These are phyloP conservation scores for Temnothorax nylanderi DNA, from an alignment of 1,140 invertebrate species.

Conservation along the genomic window DNA sequence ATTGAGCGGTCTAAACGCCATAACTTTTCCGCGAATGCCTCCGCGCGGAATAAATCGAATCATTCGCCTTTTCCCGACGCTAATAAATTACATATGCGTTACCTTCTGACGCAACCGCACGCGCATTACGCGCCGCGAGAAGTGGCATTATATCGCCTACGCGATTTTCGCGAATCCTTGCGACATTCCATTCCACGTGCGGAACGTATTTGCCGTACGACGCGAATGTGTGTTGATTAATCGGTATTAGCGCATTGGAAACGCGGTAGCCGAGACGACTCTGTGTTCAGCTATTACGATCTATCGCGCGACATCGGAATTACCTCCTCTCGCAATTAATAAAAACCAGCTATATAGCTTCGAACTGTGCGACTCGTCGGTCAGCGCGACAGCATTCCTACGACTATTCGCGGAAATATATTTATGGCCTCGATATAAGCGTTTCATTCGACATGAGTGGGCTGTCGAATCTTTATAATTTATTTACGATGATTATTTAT, in stretches of 20 bases:
- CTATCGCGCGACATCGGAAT: constrained; percentile 32
- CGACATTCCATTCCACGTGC: constrained; percentile 15
- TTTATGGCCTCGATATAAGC: background rate
- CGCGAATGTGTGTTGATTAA: constrained; percentile 32
- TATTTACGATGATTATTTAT: background rate
- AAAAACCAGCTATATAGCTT: background rate
- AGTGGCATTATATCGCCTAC: constrained; percentile 46
- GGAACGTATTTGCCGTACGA: background rate
- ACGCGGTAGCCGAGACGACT: background rate
- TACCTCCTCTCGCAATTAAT: constrained; percentile 39
- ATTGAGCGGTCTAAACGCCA: constrained; percentile 46
- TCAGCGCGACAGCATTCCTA: constrained; percentile 15
- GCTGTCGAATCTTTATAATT: constrained; percentile 1
- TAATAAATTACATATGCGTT: constrained; percentile 54
- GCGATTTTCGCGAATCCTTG: constrained; percentile 39
- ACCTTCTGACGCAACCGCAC: constrained; percentile 38
- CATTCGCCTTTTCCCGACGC: constrained; percentile 29
- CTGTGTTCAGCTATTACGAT: constrained; percentile 19
- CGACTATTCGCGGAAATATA: background rate
- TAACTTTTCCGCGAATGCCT: constrained; percentile 53
- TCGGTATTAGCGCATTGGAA: constrained; percentile 24
- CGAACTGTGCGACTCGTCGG: background rate
- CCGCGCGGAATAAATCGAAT: constrained; percentile 47
- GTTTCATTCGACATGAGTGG: background rate
- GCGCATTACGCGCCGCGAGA: constrained; percentile 4